These are phyloP conservation scores for Dexiosoma caninum DNA, from an alignment of 2,888 invertebrate genomes.

Conservation along the genomic window DNA sequence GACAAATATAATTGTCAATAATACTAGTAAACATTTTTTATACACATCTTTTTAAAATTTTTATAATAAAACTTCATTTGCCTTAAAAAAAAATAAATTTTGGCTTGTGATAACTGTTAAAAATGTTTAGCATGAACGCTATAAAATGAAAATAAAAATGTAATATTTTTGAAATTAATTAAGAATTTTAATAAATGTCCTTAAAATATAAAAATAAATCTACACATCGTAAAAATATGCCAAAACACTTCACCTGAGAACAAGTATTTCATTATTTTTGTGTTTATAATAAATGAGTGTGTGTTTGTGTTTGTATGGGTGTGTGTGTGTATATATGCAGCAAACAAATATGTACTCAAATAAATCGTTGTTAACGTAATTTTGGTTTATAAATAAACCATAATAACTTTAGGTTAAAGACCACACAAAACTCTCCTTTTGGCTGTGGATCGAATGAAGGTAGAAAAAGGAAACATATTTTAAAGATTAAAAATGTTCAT, in stretches of 20 bases:
- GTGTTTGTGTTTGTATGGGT: background rate
- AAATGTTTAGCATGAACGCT: too few species aligned
- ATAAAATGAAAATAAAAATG: too few species aligned
- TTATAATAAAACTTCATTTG: too few species aligned
- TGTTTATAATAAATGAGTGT: too few species aligned
- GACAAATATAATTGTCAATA: too few species aligned
- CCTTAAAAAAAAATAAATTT: too few species aligned
- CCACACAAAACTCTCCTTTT: slow-evolving; percentile 14
- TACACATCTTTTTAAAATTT: too few species aligned
- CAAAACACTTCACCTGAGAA: background rate
- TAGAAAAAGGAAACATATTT: slow-evolving; percentile 5
- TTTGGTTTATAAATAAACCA: slow-evolving; percentile 40
- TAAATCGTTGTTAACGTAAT: slow-evolving; percentile 40
- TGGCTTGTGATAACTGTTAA: too few species aligned
- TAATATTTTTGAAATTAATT: too few species aligned
- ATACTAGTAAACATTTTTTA: too few species aligned
- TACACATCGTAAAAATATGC: background rate
- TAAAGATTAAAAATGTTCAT: slow-evolving; percentile 17
- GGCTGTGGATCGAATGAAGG: slow-evolving; percentile 1
- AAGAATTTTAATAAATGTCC: too few species aligned
- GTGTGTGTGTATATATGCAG: background rate
- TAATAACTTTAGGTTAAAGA: slow-evolving; percentile 36
- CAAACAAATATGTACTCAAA: slow-evolving; percentile 25
- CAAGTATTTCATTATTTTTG: background rate
- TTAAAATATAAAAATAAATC: too few species aligned